Base-by-base conservation (phyloP, 2,797 vertebrate genomes). In the Schizothorax lantsangensis region DNA sequence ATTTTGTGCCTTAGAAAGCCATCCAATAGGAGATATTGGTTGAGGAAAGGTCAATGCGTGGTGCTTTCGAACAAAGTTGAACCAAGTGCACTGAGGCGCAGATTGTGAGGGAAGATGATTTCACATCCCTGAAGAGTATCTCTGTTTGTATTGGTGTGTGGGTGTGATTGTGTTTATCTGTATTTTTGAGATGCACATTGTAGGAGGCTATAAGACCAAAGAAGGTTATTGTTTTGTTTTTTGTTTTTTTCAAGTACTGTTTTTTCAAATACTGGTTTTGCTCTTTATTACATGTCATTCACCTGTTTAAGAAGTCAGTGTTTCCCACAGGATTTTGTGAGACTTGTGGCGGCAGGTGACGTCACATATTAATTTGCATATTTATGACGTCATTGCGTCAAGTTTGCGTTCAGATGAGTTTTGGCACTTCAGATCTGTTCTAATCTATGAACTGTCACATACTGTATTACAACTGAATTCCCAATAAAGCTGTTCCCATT, bases 1-100 rank as follows among this genome's bases (percentile, higher is more conserved):
- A 90, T 87, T 80, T 83, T 80, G 72, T 90, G 33, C 86, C 33
- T 88, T 80, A 84, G 74, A 81, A 59, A 77, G 45, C 81, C 69
- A 81, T 15, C 57, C 80, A 83, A 36, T 66, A 89, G 62, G 30
- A 14, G 54, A 23, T 40, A 23, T 59, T 5, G 21, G 49, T 26
- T 79, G 30, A 49, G 82, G 57, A 81, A 81, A 75, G 75, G 84
- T 85, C 66, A 79, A 26, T 10, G 84, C 2, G 30, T 79, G 84
- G 66, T 69, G 47, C 30, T 52, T 81, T 62, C 23, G 15, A 62
- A 78, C 52, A 75, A 66, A 79, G 52, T 36, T 78, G n/a, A 69
- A 52, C 21, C 21, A 52, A 80, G 30, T 52, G 73, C 21, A n/a
- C n/a, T 57, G 47, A 85, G 38, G 64, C 4, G 3, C 52, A 73